Evolutionary conservation across 2,797 vertebrate species (phyloP), one percentile per base, ranked within the genome.

Genomic region (Bucorvus abyssinicus): DNA sequence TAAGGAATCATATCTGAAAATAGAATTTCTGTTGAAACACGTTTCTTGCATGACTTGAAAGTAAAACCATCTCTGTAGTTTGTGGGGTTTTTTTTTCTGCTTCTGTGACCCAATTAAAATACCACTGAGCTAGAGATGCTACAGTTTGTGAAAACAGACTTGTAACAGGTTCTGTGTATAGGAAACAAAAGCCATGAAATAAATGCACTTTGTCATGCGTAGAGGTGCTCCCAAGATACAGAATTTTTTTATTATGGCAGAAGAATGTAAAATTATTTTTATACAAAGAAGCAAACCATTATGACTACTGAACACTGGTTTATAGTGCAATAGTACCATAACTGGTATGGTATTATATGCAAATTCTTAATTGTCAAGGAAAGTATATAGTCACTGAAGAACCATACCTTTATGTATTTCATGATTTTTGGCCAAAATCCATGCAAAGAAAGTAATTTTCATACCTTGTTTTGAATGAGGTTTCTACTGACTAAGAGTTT

Each of bases 101-200:
- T 81, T 89, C 93, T 95, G 45, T 94, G 75, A 71, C 18, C n/a
- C 82, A 89, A 93, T 95, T 94, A 92, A 87, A 90, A 92, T 69
- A 73, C 14, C 40, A 71, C 74, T 69, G 52, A 80, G 6, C 32
- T 45, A 52, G 75, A 79, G 79, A 61, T 45, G 18, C 8, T 83
- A 20, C 65, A 42, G 12, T 50, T 73, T 84, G 7, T 49, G 36
- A 91, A 94, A 91, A 89, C 20, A 32, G 73, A 80, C 30, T 52
- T 94, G 14, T 63, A 80, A 75, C 29, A 77, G 11, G 19, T 75
- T 53, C 45, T 36, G 2, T 52, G 80, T 18, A 44, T 4, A 71
- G n/a, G 34, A 71, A 89, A 47, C 17, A 44, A 47, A n/a, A n/a
- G n/a, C n/a, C n/a, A n/a, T n/a, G n/a, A n/a, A n/a, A n/a, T n/a